These are phyloP conservation scores for Notiomystis cincta DNA, from an alignment of 2,113 vertebrate species.

Conservation along the genomic window DNA sequence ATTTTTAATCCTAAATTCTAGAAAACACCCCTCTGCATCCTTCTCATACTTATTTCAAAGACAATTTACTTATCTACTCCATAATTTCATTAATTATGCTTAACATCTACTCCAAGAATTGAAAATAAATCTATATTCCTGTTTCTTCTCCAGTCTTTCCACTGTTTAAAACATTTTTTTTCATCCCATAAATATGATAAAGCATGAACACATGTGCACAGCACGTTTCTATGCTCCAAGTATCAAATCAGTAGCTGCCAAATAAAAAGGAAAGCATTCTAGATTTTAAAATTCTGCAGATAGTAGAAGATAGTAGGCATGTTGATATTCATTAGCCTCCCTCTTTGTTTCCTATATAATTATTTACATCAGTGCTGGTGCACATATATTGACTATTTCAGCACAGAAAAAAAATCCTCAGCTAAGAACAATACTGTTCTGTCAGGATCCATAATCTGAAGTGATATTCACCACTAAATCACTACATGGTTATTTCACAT, in stretches of 20 bases:
- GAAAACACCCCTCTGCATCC: neutral
- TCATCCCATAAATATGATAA: neutral
- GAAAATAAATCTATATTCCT: neutral
- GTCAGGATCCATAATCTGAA: neutral
- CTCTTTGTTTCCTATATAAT: neutral
- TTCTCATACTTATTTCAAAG: constrained; percentile 12
- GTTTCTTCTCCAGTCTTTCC: neutral
- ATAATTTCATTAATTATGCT: neutral
- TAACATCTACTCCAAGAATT: neutral
- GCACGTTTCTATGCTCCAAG: neutral
- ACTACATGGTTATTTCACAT: neutral
- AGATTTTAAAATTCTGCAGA: neutral
- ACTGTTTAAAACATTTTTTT: neutral
- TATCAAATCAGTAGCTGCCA: neutral
- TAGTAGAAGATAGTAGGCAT: neutral
- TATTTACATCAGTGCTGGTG: neutral
- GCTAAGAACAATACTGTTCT: neutral
- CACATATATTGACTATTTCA: neutral
- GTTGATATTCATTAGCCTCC: neutral
- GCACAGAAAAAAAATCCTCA: neutral
- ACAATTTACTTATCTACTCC: neutral
- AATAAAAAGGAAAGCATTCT: neutral
- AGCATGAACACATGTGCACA: neutral
- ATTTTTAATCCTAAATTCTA: neutral
- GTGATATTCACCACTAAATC: neutral